phyloP scores from a whole-genome alignment of 2,113 vertebrate genomes.

The Prochilodus magdalenae region DNA sequence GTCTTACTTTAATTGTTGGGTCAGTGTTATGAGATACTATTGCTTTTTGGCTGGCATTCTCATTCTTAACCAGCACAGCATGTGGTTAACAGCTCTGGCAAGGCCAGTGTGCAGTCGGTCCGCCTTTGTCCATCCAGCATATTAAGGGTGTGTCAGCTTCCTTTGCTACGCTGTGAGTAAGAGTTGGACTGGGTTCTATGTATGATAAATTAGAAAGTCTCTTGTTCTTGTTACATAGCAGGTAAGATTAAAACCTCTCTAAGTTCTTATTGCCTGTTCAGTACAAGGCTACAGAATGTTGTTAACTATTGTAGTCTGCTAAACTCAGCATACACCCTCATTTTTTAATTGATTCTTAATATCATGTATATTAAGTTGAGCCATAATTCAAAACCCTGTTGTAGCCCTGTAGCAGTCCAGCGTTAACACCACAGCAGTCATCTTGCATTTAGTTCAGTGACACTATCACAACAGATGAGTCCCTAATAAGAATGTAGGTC shows the following conservation, averaged over 20 bases:
- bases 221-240: not conserved
- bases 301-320: too few species aligned
- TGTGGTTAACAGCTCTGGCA: conserved; percentile 29
- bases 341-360: not conserved
- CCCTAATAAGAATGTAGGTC: not conserved
- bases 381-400: not conserved
- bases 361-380: not conserved
- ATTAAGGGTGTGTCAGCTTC: not conserved
- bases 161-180: not conserved
- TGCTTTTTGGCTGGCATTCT: conserved; percentile 11
- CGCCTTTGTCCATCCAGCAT: not conserved
- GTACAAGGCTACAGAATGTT: not conserved
- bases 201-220: not conserved
- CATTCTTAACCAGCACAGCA: not conserved
- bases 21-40: conserved; percentile 8
- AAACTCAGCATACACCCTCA: not conserved
- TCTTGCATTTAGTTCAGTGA: not conserved
- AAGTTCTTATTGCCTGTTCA: not conserved
- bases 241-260: not conserved
- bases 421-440: not conserved
- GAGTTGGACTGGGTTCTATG: not conserved
- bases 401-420: not conserved
- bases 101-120: not conserved
- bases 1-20: not conserved
- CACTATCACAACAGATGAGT: not conserved